Conservation (phyloP, 92 coral and sea anemone species). For the Micromussa lordhowensis region DNA sequence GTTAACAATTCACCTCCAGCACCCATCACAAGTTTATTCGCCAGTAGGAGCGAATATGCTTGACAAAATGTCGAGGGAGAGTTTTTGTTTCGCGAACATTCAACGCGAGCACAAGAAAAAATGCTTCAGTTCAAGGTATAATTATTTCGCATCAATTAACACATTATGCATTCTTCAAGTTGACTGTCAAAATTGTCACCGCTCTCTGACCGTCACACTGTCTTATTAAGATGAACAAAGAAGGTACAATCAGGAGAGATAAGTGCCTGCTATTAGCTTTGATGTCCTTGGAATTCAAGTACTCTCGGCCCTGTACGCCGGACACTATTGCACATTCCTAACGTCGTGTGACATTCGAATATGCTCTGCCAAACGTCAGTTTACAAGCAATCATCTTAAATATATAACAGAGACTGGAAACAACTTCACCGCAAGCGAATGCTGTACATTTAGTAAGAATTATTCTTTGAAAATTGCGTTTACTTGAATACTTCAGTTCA, state of each 20-base stretch:
- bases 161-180: neutral
- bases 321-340: neutral
- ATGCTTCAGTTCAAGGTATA: neutral
- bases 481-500: neutral
- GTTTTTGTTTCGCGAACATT: neutral
- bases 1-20: slow-evolving; percentile 11
- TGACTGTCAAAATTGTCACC: neutral
- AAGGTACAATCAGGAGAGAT: neutral
- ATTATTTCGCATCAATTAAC: neutral
- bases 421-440: neutral
- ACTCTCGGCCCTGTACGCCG: neutral
- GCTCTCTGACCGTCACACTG: neutral
- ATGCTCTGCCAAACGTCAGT: neutral
- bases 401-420: neutral
- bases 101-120: neutral
- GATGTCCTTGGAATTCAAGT: neutral
- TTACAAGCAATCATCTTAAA: neutral
- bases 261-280: neutral
- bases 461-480: neutral
- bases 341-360: neutral
- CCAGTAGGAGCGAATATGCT: slow-evolving; percentile 11
- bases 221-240: neutral
- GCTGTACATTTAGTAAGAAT: neutral
- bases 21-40: slow-evolving; percentile 15
- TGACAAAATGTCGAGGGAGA: neutral